These are phyloP conservation scores for Virgularia gustaviana DNA, from an alignment of 92 coral and sea anemone species.

Conservation along the genomic window DNA sequence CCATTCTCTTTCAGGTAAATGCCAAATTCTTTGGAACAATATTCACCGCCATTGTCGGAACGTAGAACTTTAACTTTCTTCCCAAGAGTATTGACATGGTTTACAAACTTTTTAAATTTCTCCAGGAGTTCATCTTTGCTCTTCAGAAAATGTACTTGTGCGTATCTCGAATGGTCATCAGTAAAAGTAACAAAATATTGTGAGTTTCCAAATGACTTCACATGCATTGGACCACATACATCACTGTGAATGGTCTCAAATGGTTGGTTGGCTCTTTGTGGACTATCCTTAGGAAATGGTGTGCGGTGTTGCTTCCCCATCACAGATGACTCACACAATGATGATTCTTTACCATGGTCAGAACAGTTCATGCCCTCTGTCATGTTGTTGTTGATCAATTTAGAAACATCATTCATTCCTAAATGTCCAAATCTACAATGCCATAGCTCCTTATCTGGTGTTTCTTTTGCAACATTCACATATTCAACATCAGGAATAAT, in stretches of 20 bases:
- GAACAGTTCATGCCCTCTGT: constrained; percentile 46
- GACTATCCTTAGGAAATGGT: constrained; percentile 22
- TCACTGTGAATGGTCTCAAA: constrained; percentile 49
- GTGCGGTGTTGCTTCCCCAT: constrained; percentile 51
- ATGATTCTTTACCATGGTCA: constrained; percentile 33
- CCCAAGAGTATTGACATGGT: constrained; percentile 37
- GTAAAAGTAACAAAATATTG: constrained; percentile 55
- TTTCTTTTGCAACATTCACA: too few relatives aligned
- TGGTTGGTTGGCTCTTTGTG: constrained; percentile 42
- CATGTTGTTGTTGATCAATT: constrained; percentile 47
- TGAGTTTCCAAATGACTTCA: constrained; percentile 48
- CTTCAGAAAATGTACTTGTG: constrained; percentile 42
- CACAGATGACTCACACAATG: constrained; percentile 47
- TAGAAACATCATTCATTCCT: constrained; percentile 43
- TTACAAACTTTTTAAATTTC: constrained; percentile 48
- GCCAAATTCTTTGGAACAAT: constrained; percentile 36
- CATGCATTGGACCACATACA: constrained; percentile 49
- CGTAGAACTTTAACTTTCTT: constrained; percentile 42
- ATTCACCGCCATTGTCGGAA: constrained; percentile 47
- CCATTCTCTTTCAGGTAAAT: constrained; percentile 42
- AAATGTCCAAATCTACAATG: constrained; percentile 59
- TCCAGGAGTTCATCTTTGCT: constrained; percentile 44
- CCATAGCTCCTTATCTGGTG: constrained; percentile 51
- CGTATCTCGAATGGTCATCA: constrained; percentile 48
- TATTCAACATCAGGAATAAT: too few relatives aligned